Evolutionary conservation across 2,888 invertebrate genomes (phyloP), one percentile per base, ranked within the genome.

Genomic region (Spisula subtruncata): DNA sequence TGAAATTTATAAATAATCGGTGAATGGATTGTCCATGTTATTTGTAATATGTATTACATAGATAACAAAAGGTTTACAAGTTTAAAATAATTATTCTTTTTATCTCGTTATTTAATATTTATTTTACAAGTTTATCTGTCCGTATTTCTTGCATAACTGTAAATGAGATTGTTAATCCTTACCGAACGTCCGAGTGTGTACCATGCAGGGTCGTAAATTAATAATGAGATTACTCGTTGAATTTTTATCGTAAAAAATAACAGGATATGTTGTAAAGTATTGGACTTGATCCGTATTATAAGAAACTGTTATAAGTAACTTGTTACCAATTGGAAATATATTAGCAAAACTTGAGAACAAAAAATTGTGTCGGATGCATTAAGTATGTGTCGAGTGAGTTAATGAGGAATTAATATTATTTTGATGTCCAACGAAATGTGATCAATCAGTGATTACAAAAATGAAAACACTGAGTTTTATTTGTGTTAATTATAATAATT

Each of bases 241-340:
- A 12, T 66, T 66, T 20, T 25, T 66, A 66, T 66, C 25, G 25
- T 66, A 66, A 66, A 25, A 66, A 66, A 66, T 66, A 66, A 66
- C 60, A 66, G n/a, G 60, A 25, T 66, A 25, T 25, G n/a, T 66
- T 25, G 25, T n/a, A 12, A 25, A n/a, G 25, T 66, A 12, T 66
- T 66, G 25, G 60, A 25, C 51, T 51, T 51, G 16, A 51, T 51
- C 51, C 51, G 14, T 16, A 25, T 25, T n/a, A 8, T 66, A n/a
- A n/a, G n/a, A n/a, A n/a, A 25, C n/a, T n/a, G 25, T 25, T 25
- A 25, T n/a, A n/a, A n/a, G n/a, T n/a, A n/a, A n/a, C n/a, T n/a
- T n/a, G n/a, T 66, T 66, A 66, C 60, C n/a, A 66, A n/a, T 66
- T n/a, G 60, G 12, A 66, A 66, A 66, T 25, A 56, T 56, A n/a